phyloP scores from a whole-genome alignment of 1,140 invertebrate genomes.

The Amphibalanus amphitrite region DNA sequence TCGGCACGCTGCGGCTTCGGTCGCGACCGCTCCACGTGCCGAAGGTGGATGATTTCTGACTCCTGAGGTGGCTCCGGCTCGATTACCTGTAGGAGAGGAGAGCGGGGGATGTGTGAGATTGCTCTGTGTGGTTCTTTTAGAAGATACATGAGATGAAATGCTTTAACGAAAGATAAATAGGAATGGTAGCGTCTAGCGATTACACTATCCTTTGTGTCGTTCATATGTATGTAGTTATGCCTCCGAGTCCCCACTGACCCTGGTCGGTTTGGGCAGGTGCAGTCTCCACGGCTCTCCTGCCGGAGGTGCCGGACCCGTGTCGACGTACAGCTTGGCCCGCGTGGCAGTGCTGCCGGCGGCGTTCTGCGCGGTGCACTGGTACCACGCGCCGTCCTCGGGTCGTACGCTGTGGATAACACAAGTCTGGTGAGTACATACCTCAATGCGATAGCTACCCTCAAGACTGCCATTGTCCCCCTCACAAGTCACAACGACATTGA shows the following conservation, averaged over 20 bases:
- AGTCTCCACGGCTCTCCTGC: conserved; percentile 58
- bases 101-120: no score
- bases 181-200: no score
- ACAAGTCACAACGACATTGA: no score
- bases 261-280: conserved; percentile 71
- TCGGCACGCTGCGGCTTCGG: conserved; percentile 53
- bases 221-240: no score
- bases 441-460: no score
- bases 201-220: no score
- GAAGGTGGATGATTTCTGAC: conserved; percentile 68
- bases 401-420: background rate
- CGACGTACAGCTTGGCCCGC: conserved; percentile 50
- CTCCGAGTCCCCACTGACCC: conserved; percentile 79
- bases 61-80: conserved; percentile 42
- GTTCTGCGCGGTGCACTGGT: conserved; percentile 92
- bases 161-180: no score
- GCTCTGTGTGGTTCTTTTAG: no score
- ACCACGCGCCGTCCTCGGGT: conserved; percentile 71
- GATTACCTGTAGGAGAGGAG: background rate
- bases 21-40: conserved; percentile 71
- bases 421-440: no score
- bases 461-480: no score
- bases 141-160: no score
- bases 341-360: conserved; percentile 88
- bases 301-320: conserved; percentile 50